A percentile compares a stretch with the other conserved stretches of the same genome.
Conservation (phyloP, 1,140 invertebrate species). For the Pseudomyrmex cubaensis region DNA sequence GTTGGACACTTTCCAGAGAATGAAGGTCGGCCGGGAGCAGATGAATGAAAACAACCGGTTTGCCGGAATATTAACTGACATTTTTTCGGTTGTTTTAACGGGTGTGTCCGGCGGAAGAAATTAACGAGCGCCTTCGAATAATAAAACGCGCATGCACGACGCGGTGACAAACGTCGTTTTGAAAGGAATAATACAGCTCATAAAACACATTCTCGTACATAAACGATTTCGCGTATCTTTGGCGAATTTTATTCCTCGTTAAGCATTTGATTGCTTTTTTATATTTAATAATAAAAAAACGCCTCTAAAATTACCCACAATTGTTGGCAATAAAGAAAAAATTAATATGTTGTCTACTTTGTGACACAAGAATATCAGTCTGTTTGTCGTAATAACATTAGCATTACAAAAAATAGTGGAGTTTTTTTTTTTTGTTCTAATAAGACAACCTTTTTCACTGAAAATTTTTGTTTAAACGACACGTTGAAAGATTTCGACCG, state of each 20-base stretch:
- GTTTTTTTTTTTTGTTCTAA: neutral
- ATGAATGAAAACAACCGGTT: neutral
- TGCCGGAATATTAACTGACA: slow-evolving; percentile 7
- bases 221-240: neutral
- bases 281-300: neutral
- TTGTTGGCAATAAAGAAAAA: neutral
- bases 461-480: neutral
- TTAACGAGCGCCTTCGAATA: slow-evolving; percentile 26
- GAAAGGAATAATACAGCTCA: neutral
- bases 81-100: slow-evolving; percentile 2
- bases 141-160: slow-evolving; percentile 6
- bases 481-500: neutral
- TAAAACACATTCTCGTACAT: neutral
- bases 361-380: no score
- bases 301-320: neutral
- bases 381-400: no score
- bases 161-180: slow-evolving; percentile 22
- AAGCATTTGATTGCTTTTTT: neutral
- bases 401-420: no score
- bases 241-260: neutral
- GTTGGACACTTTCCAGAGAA: slow-evolving; percentile 10
- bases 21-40: no score
- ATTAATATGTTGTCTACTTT: no score
- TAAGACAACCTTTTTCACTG: neutral
- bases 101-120: neutral